Evolutionary conservation across 2,113 vertebrate species (phyloP).

Genomic region (Tychaedon coryphoeus): DNA sequence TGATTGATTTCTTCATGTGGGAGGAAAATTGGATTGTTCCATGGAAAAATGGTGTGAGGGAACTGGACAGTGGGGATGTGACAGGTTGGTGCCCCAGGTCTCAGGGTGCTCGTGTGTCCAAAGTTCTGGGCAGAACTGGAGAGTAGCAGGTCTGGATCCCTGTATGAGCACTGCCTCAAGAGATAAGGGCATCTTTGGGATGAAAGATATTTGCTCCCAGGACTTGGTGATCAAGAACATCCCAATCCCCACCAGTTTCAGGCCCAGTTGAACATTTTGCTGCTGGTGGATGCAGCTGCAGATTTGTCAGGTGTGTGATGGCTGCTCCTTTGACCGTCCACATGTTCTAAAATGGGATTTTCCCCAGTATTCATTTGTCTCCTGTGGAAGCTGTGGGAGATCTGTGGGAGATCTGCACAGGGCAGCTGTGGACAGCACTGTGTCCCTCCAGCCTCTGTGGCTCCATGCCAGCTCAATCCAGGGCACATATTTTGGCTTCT

Average conservation of each 20-base stretch:
- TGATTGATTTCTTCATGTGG: neutral
- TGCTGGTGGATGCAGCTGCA: neutral
- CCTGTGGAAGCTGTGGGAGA: neutral
- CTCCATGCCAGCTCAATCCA: neutral
- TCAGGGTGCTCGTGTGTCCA: neutral
- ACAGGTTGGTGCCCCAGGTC: neutral
- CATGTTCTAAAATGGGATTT: neutral
- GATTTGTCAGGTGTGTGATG: neutral
- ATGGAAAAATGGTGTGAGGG: neutral
- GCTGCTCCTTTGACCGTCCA: neutral
- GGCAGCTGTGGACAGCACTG: fast-evolving
- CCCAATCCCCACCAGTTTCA: neutral
- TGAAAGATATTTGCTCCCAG: neutral
- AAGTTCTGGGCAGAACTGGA: neutral
- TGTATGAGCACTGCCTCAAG: neutral
- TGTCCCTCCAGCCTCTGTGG: neutral
- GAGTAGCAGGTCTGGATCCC: neutral
- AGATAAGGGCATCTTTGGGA: neutral
- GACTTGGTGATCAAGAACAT: neutral
- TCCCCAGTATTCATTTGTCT: fast-evolving
- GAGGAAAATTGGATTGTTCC: neutral
- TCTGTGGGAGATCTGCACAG: neutral
- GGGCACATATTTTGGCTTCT: neutral
- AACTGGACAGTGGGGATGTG: neutral
- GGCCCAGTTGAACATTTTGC: neutral